These are phyloP conservation scores for Poecilia gillii DNA, from an alignment of 2,797 vertebrate species.

Conservation along the genomic window DNA sequence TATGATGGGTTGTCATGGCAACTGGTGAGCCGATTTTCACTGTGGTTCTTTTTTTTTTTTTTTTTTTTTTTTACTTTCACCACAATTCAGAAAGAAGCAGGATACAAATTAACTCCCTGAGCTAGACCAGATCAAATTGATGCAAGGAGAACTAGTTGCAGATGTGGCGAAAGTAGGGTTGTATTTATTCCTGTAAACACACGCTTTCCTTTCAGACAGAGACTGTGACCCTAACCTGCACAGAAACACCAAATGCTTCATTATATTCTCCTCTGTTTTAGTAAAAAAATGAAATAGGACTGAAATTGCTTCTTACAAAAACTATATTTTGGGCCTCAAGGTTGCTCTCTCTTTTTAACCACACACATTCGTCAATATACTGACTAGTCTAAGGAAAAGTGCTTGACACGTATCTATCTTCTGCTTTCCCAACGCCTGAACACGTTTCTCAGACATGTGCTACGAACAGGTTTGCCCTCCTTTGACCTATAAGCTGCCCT, in stretches of 20 bases:
- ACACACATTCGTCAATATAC: slow-evolving; percentile 4
- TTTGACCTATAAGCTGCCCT: slow-evolving; percentile 26
- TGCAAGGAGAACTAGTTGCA: slow-evolving; percentile 35
- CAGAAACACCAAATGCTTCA: slow-evolving; percentile 12
- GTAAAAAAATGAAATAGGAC: slow-evolving; percentile 5
- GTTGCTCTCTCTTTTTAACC: not conserved
- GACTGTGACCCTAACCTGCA: slow-evolving; percentile 27
- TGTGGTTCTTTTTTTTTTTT: slow-evolving; percentile 41
- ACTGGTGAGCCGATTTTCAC: slow-evolving; percentile 69
- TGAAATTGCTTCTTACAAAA: slow-evolving; percentile 10
- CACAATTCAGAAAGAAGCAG: slow-evolving; percentile 46
- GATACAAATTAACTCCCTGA: slow-evolving; percentile 52
- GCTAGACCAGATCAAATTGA: slow-evolving; percentile 45
- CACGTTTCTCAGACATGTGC: slow-evolving; percentile 26
- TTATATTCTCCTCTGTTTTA: slow-evolving; percentile 12
- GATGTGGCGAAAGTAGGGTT: slow-evolving; percentile 11
- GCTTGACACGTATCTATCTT: not conserved
- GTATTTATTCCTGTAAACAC: slow-evolving; percentile 29
- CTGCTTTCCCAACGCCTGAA: not conserved
- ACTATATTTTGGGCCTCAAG: not conserved
- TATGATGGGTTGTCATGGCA: slow-evolving; percentile 81
- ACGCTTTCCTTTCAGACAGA: slow-evolving; percentile 13
- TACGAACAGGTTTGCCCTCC: slow-evolving; percentile 37
- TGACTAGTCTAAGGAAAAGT: slow-evolving; percentile 4
- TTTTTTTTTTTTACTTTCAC: not conserved